Evolutionary conservation across 2,888 invertebrate genomes (phyloP), one percentile per base, ranked within the genome.

Genomic region (Cordilura impudica): DNA sequence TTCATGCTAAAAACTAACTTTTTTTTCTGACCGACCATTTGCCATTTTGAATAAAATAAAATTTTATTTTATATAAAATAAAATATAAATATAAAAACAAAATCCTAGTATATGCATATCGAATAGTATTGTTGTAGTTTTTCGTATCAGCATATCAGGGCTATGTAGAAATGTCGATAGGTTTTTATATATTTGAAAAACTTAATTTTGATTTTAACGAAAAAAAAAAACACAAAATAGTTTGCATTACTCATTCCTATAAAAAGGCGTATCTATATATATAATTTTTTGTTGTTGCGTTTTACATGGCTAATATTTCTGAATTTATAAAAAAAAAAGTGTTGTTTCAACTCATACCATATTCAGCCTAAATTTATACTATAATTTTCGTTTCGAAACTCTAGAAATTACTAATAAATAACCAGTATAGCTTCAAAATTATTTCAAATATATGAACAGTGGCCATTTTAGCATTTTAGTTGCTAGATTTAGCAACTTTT

Each of bases 211-310:
- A 6, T 26, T 26, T 26, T 26, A 26, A 26, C 26, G 26, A 6
- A n/a, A 39, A 5, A 35, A 26, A 54, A 31, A 29, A 67, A 18
- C 14, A 39, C 35, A 65, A 23, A 63, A 43, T 14, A 18, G 12
- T 18, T 45, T 26, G 16, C 35, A 26, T 69, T 54, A 49, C 67
- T 61, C 72, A 43, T 73, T 61, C 77, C 67, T 43, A 61, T 51
- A 58, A 78, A 78, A 56, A 78, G 78, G 78, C 78, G 78, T 78
- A 63, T 54, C 78, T 72, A 56, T 75, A 67, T 63, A 35, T 12
- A 1, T 26, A 3, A n/a, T n/a, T 26, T 69, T 69, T 47, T 54
- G 61, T 53, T 16, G 6, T n/a, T n/a, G n/a, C n/a, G n/a, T 10
- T 19, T 23, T 58, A 43, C 29, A 31, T 10, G 12, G 31, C 31